These are phyloP conservation scores for Drosophila monieri DNA, from an alignment of 2,888 invertebrate species.

Conservation along the genomic window DNA sequence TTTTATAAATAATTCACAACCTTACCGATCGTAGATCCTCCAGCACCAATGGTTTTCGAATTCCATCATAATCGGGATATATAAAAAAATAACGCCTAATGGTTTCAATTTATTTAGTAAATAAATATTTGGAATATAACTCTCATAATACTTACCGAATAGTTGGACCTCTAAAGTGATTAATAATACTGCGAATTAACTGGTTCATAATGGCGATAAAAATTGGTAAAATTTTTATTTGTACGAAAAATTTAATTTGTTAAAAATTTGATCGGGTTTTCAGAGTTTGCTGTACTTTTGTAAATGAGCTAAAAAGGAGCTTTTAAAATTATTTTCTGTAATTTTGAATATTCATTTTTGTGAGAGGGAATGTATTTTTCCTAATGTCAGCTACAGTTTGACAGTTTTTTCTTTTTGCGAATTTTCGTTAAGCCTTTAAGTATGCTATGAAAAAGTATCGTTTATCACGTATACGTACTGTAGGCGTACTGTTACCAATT, in stretches of 20 bases:
- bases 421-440: neutral
- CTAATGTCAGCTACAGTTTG: neutral
- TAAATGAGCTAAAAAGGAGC: neutral
- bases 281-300: neutral
- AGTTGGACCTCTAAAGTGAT: slow-evolving; percentile 5
- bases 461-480: neutral
- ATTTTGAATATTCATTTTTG: neutral
- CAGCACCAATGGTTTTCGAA: slow-evolving; percentile 26
- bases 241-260: neutral
- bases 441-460: slow-evolving; percentile 5
- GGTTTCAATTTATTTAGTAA: no score
- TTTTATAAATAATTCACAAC: neutral
- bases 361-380: neutral
- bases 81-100: slow-evolving; percentile 1
- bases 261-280: slow-evolving; percentile 2
- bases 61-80: slow-evolving; percentile 2
- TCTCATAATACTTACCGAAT: slow-evolving; percentile 2
- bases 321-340: neutral
- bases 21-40: slow-evolving; percentile 43
- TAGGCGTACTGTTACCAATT: no score
- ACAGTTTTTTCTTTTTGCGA: neutral
- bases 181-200: slow-evolving; percentile 7
- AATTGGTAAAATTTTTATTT: neutral
- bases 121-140: neutral
- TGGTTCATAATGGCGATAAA: neutral